These are phyloP conservation scores for Austrofundulus limnaeus DNA, from an alignment of 2,113 vertebrate species.

Conservation along the genomic window DNA sequence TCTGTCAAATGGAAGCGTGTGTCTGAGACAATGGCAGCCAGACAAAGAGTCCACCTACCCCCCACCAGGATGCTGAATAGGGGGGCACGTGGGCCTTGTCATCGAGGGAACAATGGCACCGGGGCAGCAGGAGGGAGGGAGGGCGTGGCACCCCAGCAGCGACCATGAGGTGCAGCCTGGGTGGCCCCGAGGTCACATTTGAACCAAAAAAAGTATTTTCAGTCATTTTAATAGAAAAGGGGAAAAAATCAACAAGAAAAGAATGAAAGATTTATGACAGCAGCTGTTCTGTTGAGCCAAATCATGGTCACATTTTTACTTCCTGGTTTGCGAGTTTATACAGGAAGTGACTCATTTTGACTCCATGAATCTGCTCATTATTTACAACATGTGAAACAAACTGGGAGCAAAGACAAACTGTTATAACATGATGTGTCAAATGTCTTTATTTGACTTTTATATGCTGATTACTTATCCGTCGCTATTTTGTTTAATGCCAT, in stretches of 20 bases:
- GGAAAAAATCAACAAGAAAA: neutral
- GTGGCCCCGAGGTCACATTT: constrained; percentile 45
- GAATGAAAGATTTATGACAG: neutral
- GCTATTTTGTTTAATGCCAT: too few relatives aligned
- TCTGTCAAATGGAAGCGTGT: constrained; percentile 79
- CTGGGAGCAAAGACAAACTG: neutral
- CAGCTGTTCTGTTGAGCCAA: neutral
- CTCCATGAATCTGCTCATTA: neutral
- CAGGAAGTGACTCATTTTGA: neutral
- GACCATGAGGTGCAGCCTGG: constrained; percentile 37
- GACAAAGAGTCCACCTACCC: constrained; percentile 75
- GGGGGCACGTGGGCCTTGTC: constrained; percentile 78
- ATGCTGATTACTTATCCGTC: neutral
- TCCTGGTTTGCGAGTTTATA: neutral
- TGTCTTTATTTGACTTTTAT: neutral
- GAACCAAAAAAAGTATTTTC: constrained; percentile 27
- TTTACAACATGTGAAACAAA: neutral
- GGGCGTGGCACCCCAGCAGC: constrained; percentile 54
- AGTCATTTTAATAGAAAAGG: neutral
- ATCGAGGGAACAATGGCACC: constrained; percentile 69
- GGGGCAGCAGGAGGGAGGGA: constrained; percentile 29
- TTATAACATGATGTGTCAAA: neutral
- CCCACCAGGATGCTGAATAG: constrained; percentile 70
- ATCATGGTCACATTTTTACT: constrained; percentile 1
- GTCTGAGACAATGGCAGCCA: constrained; percentile 76